Conservation (phyloP, 2,888 invertebrate species). For the Troides helena region DNA sequence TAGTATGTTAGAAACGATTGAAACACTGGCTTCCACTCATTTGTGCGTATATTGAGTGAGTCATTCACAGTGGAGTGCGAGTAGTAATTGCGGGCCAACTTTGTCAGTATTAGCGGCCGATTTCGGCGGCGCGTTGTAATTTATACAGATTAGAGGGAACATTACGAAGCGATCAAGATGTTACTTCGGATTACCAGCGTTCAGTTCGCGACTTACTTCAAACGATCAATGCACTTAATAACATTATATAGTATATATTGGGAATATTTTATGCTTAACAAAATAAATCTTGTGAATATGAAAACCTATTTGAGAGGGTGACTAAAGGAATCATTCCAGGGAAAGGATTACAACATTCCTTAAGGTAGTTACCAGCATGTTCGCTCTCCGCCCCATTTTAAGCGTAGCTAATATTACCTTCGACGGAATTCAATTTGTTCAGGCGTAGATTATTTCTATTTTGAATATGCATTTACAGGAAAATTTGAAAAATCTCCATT, state of each 20-base stretch:
- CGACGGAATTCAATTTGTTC: too few species aligned
- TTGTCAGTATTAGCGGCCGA: constrained; percentile 25
- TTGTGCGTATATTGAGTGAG: not conserved
- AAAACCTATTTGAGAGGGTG: not conserved
- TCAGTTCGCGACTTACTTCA: constrained; percentile 25
- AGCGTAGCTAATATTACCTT: too few species aligned
- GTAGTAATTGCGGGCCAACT: constrained; percentile 26
- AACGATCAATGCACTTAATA: constrained; percentile 15
- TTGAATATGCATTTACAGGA: too few species aligned
- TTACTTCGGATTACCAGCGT: constrained; percentile 34
- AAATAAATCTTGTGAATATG: not conserved
- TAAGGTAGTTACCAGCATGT: too few species aligned
- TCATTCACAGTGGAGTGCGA: not conserved
- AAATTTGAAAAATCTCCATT: too few species aligned
- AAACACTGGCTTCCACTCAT: too few species aligned
- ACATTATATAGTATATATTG: not conserved
- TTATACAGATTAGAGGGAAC: constrained; percentile 41
- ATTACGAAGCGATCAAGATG: constrained; percentile 42
- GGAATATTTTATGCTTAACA: not conserved
- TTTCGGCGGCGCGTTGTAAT: constrained; percentile 39
- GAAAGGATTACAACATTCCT: too few species aligned
- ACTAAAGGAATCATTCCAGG: not conserved
- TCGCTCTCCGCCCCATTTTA: too few species aligned
- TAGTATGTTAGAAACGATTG: too few species aligned
- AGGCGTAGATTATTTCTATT: too few species aligned